Base-by-base conservation (phyloP, 2,797 vertebrate species). In the Vireo griseus region DNA sequence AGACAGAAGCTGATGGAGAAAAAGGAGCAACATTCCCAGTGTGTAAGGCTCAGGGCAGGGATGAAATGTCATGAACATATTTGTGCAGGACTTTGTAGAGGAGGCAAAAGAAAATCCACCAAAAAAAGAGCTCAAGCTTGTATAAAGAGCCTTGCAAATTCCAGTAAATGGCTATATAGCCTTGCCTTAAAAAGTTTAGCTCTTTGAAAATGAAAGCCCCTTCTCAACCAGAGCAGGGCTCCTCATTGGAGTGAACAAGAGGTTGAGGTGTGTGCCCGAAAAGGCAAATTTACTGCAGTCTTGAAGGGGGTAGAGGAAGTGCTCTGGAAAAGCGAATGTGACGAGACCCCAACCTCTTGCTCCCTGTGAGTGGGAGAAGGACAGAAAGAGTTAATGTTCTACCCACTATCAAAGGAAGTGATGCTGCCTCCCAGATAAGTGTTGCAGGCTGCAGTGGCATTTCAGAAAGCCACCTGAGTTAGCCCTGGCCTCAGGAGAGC, bases 281-380 rank as follows among this genome's bases (percentile, higher is more conserved):
- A 80, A 79, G 13, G 8, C 11, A 37, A 58, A 44, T 65, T 88
- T 78, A 13, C 19, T 65, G 45, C 18, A 14, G 28, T 29, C 51
- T 50, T 2, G 1, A 57, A 68, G 22, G 17, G 17, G 15, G 7
- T 13, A 52, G 48, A 79, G 31, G 26, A 71, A 71, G 39, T 0
- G 1, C 7, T 67, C 45, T 67, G 26, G 31, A 31, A 58, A 73
- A 82, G 44, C 15, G 33, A 47, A 71, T 77, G 45, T 16, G 5
- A 10, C 0, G 0, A 40, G 22, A 54, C 11, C n/a, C 7, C 19
- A 71, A 7, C 29, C 13, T 67, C 17, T 82, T 3, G 0, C 7
- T 61, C n/a, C 18, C 13, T 7, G 1, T 19, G 31, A 9, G 10
- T 65, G 15, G 39, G 33, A 88, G 37, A 67, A 86, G 12, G 29